These are phyloP conservation scores for Netelia inedita DNA, from an alignment of 2,888 invertebrate species.

Conservation along the genomic window DNA sequence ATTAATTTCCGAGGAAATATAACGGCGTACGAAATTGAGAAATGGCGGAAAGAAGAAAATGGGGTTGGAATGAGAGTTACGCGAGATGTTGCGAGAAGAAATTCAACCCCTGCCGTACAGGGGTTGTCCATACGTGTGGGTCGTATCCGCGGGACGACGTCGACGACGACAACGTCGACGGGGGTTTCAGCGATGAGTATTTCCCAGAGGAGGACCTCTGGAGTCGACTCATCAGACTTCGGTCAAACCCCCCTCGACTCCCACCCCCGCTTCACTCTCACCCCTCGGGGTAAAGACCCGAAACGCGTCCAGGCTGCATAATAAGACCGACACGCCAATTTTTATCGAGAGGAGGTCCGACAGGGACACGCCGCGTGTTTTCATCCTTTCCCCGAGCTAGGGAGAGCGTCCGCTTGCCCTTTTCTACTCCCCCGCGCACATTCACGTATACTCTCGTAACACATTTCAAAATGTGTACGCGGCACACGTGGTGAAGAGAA, in stretches of 20 bases:
- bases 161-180: conserved; percentile 47
- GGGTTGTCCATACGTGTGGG: conserved; percentile 5
- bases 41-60: conserved; percentile 10
- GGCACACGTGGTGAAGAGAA: background rate
- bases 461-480: conserved; percentile 49
- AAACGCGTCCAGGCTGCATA: conserved; percentile 80
- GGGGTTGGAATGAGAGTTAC: conserved; percentile 17
- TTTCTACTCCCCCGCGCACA: conserved; percentile 12
- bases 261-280: conserved; percentile 50
- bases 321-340: conserved; percentile 80
- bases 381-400: conserved; percentile 43
- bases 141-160: conserved; percentile 49
- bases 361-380: conserved; percentile 45
- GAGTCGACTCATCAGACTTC: conserved; percentile 80
- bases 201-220: conserved; percentile 81
- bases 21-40: conserved; percentile 7
- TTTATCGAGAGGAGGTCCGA: conserved; percentile 73
- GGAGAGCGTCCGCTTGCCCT: conserved; percentile 27
- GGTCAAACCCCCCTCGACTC: conserved; percentile 73
- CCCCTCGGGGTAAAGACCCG: conserved; percentile 14
- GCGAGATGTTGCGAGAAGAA: conserved; percentile 50
- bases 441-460: conserved; percentile 17
- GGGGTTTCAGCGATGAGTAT: conserved; percentile 78
- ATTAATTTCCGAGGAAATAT: background rate
- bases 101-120: conserved; percentile 43